Evolutionary conservation across 2,797 vertebrate genomes (phyloP), one percentile per base, ranked within the genome.

Genomic region (Catamblyrhynchus diadema): DNA sequence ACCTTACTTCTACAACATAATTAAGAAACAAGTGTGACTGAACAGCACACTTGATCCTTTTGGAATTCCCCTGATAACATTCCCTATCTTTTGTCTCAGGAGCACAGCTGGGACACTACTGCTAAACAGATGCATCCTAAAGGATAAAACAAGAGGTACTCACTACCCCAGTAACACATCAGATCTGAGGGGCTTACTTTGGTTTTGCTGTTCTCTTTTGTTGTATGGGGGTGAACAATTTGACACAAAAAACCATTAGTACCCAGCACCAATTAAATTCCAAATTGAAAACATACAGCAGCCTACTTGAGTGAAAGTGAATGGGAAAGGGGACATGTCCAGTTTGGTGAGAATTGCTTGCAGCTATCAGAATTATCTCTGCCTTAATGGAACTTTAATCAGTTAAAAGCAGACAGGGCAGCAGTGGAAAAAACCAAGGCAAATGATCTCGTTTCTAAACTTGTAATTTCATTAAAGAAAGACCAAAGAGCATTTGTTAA

Each of bases 361-460:
- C 50, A 54, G 54, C 30, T 77, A 47, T 73, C 87, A 93, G 78
- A 90, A 78, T 61, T 78, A 41, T 51, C 79, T 78, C 87, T 61
- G 42, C 67, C 79, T 81, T 86, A 95, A 94, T 56, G 60, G 91
- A 85, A 69, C 70, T 93, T 93, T 89, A 93, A 95, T 91, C 10
- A 0, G 72, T 71, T 96, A 84, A 90, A 93, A 93, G 94, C 85
- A 91, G 86, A 59, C 23, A 32, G 42, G 22, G 48, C 41, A 56
- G 41, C 2, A 19, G 1, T 28, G 50, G 28, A 79, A 50, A 65
- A 86, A 75, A 27, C 1, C 1, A 1, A 70, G 81, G 45, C 39
- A 70, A 95, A 92, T 93, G 48, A 94, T 87, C 90, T 67, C 2
- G 8, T 94, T 94, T 90, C 86, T 95, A 81, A 91, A 90, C 80